Evolutionary conservation across 1,140 invertebrate species (phyloP).

Genomic region (Rhopalosiphum padi): DNA sequence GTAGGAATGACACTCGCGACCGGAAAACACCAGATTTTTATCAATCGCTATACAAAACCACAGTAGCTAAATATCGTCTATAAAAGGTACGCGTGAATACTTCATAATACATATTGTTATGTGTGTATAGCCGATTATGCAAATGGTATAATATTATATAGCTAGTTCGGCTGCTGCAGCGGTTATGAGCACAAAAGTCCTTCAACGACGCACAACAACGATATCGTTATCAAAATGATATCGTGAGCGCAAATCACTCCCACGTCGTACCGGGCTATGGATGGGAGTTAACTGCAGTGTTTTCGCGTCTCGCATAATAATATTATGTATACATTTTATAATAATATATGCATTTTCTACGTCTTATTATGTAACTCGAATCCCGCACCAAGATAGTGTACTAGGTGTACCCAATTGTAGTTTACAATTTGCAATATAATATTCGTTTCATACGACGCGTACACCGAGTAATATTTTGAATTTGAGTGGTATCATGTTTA

Average conservation of each 20-base stretch:
- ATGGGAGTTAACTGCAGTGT: neutral
- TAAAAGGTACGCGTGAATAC: neutral
- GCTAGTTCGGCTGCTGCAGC: neutral
- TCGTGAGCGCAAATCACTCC: neutral
- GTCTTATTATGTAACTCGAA: neutral
- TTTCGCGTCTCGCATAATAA: neutral
- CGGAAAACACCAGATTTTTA: neutral
- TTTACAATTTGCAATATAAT: neutral
- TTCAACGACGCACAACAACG: neutral
- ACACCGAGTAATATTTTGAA: neutral
- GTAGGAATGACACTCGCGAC: neutral
- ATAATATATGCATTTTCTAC: neutral
- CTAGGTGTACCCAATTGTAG: neutral
- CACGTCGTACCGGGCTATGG: neutral
- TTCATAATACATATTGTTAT: neutral
- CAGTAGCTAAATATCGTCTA: neutral
- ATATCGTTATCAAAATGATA: slow-evolving; percentile 13
- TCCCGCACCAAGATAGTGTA: neutral
- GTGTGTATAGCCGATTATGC: neutral
- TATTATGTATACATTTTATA: neutral
- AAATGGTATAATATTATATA: neutral
- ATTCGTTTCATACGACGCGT: neutral
- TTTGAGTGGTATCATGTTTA: neutral
- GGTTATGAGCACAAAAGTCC: neutral
- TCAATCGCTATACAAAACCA: neutral